Conservation (phyloP, 2,797 vertebrate species). For the Lophius americanus region DNA sequence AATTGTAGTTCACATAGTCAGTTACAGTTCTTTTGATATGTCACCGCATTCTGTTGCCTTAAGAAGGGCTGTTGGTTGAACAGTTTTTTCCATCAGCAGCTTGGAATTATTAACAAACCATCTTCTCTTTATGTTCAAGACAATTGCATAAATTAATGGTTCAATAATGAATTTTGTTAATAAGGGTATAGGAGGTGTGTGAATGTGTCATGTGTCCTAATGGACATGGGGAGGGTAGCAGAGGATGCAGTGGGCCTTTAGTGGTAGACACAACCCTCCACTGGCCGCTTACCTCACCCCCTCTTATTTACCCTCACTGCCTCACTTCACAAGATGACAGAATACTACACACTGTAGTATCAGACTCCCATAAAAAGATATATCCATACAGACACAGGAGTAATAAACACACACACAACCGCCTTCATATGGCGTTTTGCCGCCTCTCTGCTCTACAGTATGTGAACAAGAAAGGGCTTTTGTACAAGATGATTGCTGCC, state of each 20-base stretch:
- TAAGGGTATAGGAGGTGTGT: too few relatives aligned
- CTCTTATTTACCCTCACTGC: constrained; percentile 15
- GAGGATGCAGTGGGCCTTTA: constrained; percentile 41
- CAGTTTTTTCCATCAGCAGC: too few relatives aligned
- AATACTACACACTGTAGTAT: constrained; percentile 25
- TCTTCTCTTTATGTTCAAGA: too few relatives aligned
- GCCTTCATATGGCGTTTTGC: constrained; percentile 13
- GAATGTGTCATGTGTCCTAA: too few relatives aligned
- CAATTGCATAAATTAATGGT: too few relatives aligned
- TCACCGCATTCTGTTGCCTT: too few relatives aligned
- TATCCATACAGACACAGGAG: not conserved
- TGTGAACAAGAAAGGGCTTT: constrained; percentile 52
- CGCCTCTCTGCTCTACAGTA: constrained; percentile 23
- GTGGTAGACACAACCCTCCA: constrained; percentile 39
- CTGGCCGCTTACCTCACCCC: constrained; percentile 4
- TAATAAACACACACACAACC: constrained; percentile 16
- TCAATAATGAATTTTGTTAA: too few relatives aligned
- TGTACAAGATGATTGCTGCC: constrained; percentile 63
- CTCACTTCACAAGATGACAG: constrained; percentile 68
- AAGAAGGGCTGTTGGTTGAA: too few relatives aligned
- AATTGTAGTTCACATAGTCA: too few relatives aligned
- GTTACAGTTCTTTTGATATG: too few relatives aligned
- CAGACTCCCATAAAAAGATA: not conserved
- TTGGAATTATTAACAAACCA: too few relatives aligned
- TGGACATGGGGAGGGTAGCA: constrained; percentile 19